Evolutionary conservation across 2,113 vertebrate genomes (phyloP), one percentile per base, ranked within the genome.

Genomic region (Ranitomeya imitator): DNA sequence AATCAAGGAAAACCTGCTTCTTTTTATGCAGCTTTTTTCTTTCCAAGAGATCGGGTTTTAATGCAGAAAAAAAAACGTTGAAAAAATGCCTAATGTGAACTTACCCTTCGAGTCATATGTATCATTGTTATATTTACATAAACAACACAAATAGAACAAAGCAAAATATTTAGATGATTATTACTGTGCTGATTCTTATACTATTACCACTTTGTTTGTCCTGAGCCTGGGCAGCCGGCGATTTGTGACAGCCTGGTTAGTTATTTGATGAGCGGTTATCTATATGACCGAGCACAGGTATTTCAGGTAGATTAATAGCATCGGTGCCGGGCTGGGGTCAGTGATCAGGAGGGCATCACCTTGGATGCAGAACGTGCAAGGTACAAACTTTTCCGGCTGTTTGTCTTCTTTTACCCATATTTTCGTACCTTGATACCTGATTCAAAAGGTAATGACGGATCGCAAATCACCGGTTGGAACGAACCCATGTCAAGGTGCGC

Each of bases 301-400:
- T 95, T 94, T 94, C 95, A 97, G 96, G 96, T 97, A 94, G 94
- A 96, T 96, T 96, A 96, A 95, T 90, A 95, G 92, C 91, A 91
- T 91, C 2, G 83, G 1, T 93, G 89, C 88, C 91, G 90, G 82
- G 88, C 51, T 90, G 13, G 89, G 93, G 91, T 91, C 91, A 94
- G 90, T 89, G 93, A 90, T 54, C 91, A 91, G 91, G 65, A 88
- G 88, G 5, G 85, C 79, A 92, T 93, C 93, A 93, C 93, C 93
- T 94, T 93, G 91, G 90, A 15, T 85, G 90, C 65, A 88, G 51
- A 87, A 92, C 89, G 94, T 91, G 95, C 93, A 96, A 93, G 94
- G 94, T 96, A 93, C 93, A 96, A 94, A 93, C 93, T 92, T 90
- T 90, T 78, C 77, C 93, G 89, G 73, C 90, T 89, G 89, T 90